Evolutionary conservation across 1,140 invertebrate species (phyloP).

Genomic region (Papilio glaucus): DNA sequence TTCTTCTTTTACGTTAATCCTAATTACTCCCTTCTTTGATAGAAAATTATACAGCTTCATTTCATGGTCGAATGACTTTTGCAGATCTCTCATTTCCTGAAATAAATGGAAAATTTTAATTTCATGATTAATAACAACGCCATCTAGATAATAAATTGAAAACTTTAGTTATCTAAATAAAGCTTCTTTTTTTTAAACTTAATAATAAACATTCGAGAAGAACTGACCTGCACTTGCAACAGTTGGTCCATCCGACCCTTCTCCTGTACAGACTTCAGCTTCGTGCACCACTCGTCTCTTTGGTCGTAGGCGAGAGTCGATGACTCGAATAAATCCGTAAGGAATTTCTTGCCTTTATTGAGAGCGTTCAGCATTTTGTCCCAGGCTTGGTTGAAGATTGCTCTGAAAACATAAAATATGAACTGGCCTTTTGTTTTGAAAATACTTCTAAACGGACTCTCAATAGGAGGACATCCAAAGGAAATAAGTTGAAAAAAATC

Average conservation of each 20-base stretch:
- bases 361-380: slow-evolving; percentile 86
- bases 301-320: slow-evolving; percentile 91
- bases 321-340: slow-evolving; percentile 90
- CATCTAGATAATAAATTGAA: no score
- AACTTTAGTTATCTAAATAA: no score
- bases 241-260: slow-evolving; percentile 82
- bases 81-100: slow-evolving; percentile 90
- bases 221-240: slow-evolving; percentile 76
- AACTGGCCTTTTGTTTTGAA: slow-evolving; percentile 4
- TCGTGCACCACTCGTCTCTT: slow-evolving; percentile 90
- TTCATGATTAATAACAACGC: no score
- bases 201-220: not conserved
- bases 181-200: not conserved
- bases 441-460: not conserved
- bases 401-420: slow-evolving; percentile 45
- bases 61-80: slow-evolving; percentile 90
- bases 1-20: slow-evolving; percentile 63
- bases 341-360: slow-evolving; percentile 86
- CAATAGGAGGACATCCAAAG: no score
- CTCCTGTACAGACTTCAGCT: slow-evolving; percentile 88
- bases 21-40: slow-evolving; percentile 85
- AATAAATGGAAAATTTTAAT: no score
- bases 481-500: no score
- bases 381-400: slow-evolving; percentile 81
- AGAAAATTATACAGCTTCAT: slow-evolving; percentile 90